Evolutionary conservation across 2,888 invertebrate genomes (phyloP), one percentile per base, ranked within the genome.

Genomic region (Sinhomidia bicolor): DNA sequence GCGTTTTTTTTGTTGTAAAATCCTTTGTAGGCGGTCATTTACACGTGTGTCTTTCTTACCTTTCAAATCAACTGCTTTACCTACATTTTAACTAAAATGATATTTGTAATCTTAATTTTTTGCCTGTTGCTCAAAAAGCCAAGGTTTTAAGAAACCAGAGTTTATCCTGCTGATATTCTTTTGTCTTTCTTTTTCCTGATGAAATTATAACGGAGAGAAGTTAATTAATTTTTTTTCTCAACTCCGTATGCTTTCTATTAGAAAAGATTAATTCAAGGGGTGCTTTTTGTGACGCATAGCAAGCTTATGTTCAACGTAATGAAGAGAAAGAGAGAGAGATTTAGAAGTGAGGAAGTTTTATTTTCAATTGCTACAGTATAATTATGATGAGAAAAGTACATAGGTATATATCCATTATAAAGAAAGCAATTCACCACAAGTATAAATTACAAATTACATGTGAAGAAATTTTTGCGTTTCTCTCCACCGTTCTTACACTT

Each of bases 161-260:
- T 44, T 74, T 47, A 47, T 47, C 74, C 54, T 32, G 6, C 32
- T 78, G 26, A 1, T 78, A 54, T 32, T n/a, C 76, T 71, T 44
- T 9, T 65, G 65, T 32, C 32, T 12, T 17, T 5, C n/a, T 32
- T 26, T 32, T 29, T 6, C 54, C 32, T 78, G 76, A 78, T 78
- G 51, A 78, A 78, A 7, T 54, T 54, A 54, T 29, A 29, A 51
- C 10, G 3, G 32, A 14, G 32, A 14, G 5, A 78, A 78, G 32
- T 78, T 78, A 78, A 78, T 78, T 78, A 78, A 78, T 78, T 78
- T 74, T 78, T n/a, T 54, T 4, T 54, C 51, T 7, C 54, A 78
- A 7, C 54, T 32, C 54, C 7, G 17, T 17, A 26, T 9, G 51
- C 76, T 29, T 17, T 20, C 54, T 26, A 29, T 26, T 41, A 71